phyloP scores from a whole-genome alignment of 2,797 vertebrate species.

The Ibycter americanus region DNA sequence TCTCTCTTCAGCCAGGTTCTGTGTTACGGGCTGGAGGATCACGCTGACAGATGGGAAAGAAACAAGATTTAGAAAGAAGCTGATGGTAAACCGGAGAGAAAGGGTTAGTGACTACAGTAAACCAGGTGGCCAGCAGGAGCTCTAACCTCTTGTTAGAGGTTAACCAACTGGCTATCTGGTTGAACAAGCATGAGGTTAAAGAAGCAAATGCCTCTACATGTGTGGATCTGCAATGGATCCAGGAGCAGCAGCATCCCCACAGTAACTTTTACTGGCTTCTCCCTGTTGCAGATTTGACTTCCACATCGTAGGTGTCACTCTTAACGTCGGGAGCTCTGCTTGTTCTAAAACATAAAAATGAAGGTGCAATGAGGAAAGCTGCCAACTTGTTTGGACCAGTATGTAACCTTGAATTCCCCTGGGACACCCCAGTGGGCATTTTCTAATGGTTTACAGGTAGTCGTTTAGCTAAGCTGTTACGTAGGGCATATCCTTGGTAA shows the following conservation, averaged over 20 bases:
- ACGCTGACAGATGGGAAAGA: not conserved
- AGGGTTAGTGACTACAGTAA: not conserved
- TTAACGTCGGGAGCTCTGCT: not conserved
- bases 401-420: not conserved
- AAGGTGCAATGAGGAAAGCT: not conserved
- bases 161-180: not conserved
- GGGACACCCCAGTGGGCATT: not conserved
- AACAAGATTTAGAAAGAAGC: not conserved
- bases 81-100: not conserved
- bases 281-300: not conserved
- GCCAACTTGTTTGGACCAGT: not conserved
- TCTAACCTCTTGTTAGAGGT: not conserved
- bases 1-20: constrained; percentile 3
- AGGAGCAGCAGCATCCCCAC: not conserved
- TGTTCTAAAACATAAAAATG: not conserved
- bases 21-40: not conserved
- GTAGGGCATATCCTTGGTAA: not conserved
- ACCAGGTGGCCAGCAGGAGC: not conserved
- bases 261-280: not conserved
- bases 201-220: not conserved
- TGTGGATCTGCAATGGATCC: not conserved
- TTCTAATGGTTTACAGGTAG: not conserved
- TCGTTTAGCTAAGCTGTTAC: not conserved
- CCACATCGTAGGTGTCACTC: not conserved
- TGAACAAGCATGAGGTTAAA: not conserved